A percentile compares a stretch with the other conserved stretches of the same genome.
These are phyloP conservation scores for Palythoa caribaeorum DNA, from an alignment of 92 coral and sea anemone species.

Conservation along the genomic window DNA sequence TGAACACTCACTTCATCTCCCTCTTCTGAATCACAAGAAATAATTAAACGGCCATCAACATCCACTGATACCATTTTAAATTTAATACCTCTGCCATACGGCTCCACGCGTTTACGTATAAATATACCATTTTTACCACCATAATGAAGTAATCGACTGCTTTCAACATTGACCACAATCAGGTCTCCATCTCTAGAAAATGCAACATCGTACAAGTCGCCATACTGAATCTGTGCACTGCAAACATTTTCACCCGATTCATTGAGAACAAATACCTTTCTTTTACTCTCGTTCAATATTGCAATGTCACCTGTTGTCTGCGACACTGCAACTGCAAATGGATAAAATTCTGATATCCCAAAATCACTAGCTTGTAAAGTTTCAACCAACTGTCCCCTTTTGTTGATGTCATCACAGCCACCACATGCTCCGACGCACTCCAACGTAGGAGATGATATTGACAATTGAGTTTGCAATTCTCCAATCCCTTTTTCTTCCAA, in stretches of 20 bases:
- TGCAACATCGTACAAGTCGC: slow-evolving; percentile 36
- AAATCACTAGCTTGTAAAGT: slow-evolving; percentile 30
- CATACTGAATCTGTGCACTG: slow-evolving; percentile 37
- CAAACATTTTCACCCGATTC: slow-evolving; percentile 34
- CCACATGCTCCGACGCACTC: slow-evolving; percentile 31
- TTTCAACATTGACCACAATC: slow-evolving; percentile 39
- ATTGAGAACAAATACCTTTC: slow-evolving; percentile 9
- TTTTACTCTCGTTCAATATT: slow-evolving; percentile 24
- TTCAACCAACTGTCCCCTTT: slow-evolving; percentile 14
- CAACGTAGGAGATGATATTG: not conserved
- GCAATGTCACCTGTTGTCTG: slow-evolving; percentile 41
- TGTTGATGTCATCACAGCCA: slow-evolving; percentile 3
- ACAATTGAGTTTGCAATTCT: not conserved
- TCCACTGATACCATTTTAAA: slow-evolving; percentile 27
- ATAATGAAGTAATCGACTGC: slow-evolving; percentile 41
- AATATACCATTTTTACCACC: slow-evolving; percentile 29
- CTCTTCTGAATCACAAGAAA: slow-evolving; percentile 24
- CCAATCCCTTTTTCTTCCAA: slow-evolving; percentile 42
- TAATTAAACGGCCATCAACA: slow-evolving; percentile 17
- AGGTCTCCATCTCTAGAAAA: slow-evolving; percentile 36
- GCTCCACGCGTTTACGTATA: slow-evolving; percentile 16
- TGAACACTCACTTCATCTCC: not conserved
- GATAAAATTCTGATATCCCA: slow-evolving; percentile 26
- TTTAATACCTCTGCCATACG: not conserved
- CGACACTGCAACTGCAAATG: slow-evolving; percentile 45